phyloP scores from a whole-genome alignment of 2,113 vertebrate genomes.

The Melanerpes aurifrons region DNA sequence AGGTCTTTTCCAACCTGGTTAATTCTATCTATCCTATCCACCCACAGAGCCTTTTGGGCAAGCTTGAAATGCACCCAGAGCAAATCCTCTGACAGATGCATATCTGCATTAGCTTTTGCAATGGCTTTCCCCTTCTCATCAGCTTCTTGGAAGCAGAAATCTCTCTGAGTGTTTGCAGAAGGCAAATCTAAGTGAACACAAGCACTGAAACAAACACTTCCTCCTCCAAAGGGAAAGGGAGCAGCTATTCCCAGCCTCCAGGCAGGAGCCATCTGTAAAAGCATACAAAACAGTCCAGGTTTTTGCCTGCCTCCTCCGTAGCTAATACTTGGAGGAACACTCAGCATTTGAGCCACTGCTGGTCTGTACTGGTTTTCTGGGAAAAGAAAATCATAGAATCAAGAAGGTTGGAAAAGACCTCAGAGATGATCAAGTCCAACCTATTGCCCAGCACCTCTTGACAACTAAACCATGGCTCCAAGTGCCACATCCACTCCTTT shows the following conservation, averaged over 20 bases:
- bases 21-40: too few relatives aligned
- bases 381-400: not conserved
- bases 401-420: too few relatives aligned
- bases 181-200: not conserved
- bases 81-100: not conserved
- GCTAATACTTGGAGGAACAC: not conserved
- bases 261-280: not conserved
- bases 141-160: not conserved
- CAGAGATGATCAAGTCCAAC: too few relatives aligned
- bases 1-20: too few relatives aligned
- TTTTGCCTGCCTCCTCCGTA: not conserved
- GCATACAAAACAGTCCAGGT: not conserved
- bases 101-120: not conserved
- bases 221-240: not conserved
- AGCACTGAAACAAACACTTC: accelerated
- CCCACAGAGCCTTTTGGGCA: not conserved
- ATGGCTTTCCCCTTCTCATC: not conserved
- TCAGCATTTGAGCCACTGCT: not conserved
- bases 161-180: not conserved
- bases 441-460: too few relatives aligned
- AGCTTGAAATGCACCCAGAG: not conserved
- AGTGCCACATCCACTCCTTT: too few relatives aligned
- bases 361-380: not conserved
- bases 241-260: not conserved
- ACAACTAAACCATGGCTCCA: too few relatives aligned